Base-by-base conservation (phyloP, 37 sponge, comb jelly and placozoan genomes). In the Tethya wilhelma region DNA sequence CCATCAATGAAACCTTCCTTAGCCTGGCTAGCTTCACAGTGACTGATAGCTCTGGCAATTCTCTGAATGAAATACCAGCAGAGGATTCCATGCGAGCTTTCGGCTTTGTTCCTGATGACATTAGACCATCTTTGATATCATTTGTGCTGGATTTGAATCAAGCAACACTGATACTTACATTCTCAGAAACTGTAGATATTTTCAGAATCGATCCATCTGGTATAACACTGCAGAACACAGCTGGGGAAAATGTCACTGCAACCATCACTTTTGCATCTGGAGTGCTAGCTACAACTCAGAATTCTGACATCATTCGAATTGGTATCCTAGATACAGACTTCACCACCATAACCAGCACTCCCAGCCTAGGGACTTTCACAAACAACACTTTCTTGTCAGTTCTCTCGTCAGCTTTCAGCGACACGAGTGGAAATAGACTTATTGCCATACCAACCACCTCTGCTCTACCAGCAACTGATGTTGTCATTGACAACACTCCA, bases 401-500 rank as follows among this genome's bases (percentile, higher is more conserved):
- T 28, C n/a, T 31, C 6, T 7, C 80, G 23, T 36, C 45, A 32
- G 49, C 81, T 23, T 86, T 89, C 64, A 40, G 76, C 5, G 94
- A 93, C 59, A 90, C 94, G 6, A 89, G 83, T 78, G 90, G 89
- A 25, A 93, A 93, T 37, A 57, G 46, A 28, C 40, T 93, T 6
- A 68, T 66, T 19, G 56, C 72, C 32, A 79, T 89, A 36, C 79
- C 87, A 29, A 26, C 73, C 17, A 59, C 63, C 36, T 56, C 42
- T 73, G 87, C 87, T 66, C 62, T 91, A 19, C 59, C 71, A 55
- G 91, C 83, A 12, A 38, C 64, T 23, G 64, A n/a, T 37, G 82
- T 90, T 19, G 57, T 66, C n/a, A 39, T 40, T 20, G 85, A 84
- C 69, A 59, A 56, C 34, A 84, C 81, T 19, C 60, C 76, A 34